Evolutionary conservation across 2,113 vertebrate genomes (phyloP), one percentile per base, ranked within the genome.

Genomic region (Syngnathus typhle): DNA sequence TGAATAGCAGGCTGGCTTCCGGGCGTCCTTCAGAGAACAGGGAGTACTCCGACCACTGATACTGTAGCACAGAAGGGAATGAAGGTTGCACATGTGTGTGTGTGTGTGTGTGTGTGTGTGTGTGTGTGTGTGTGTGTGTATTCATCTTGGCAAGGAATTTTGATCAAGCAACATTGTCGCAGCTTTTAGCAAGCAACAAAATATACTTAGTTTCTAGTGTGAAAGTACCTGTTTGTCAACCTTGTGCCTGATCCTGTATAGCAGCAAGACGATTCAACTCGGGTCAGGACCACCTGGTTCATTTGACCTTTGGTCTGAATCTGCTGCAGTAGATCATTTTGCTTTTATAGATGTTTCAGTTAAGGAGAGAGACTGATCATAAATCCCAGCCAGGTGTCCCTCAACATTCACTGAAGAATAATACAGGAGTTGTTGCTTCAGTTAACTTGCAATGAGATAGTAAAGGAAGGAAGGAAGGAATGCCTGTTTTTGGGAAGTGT

Each of bases 11-110:
- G 73, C 67, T 4, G 61, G 66, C 75, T 78, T 71, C 73, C 76
- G 78, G 85, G 76, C 78, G 82, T 79, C 88, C 84, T 88, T 75
- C 69, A 81, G 73, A 78, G 90, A 89, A 90, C 89, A 87, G 70
- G 65, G 76, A 83, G 89, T 87, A 81, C 88, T 83, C 75, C 67
- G 69, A 74, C 77, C 64, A 65, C 80, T 81, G 80, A 87, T 87
- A 87, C 77, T 36, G 60, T 58, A 66, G 67, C 47, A 39, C 75
- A 38, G 38, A 69, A 37, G n/a, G 61, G 60, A 70, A 79, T 75
- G 84, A 82, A 79, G n/a, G 52, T 76, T 67, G 39, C n/a, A 23
- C 10, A 62, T 62, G n/a, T 62, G 12, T 56, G 55, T 63, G 5
- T 43, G 55, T 63, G 5, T 43, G 55, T 63, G 5, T 43, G 55